A percentile compares a stretch with the other conserved stretches of the same genome.
Conservation (phyloP, 2,888 invertebrate genomes). For the Calliopum simillimum region DNA sequence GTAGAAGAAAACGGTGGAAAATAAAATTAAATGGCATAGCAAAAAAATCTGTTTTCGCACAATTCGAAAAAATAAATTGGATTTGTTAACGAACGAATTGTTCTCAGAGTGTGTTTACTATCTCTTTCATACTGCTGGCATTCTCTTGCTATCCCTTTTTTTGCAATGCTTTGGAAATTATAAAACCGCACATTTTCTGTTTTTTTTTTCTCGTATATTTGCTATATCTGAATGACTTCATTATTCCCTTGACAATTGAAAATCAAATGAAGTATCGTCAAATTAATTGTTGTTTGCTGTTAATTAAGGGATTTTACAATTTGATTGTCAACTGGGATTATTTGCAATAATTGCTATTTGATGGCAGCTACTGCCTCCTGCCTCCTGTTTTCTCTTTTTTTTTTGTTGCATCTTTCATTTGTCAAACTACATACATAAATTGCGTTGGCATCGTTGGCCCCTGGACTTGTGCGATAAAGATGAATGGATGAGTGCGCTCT, state of each 20-base stretch:
- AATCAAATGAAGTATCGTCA: not conserved
- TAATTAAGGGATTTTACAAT: conserved; percentile 1
- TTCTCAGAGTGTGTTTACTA: no score
- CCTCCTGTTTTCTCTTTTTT: no score
- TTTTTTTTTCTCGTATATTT: not conserved
- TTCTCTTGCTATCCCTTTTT: no score
- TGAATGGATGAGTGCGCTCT: not conserved
- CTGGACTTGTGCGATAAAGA: not conserved
- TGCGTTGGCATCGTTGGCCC: not conserved
- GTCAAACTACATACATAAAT: not conserved
- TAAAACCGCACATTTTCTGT: not conserved
- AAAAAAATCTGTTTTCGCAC: conserved; percentile 5
- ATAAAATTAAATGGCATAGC: not conserved
- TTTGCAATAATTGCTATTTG: not conserved
- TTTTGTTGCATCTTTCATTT: not conserved
- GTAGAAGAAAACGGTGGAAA: not conserved
- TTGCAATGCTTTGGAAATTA: no score
- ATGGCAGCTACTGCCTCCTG: not conserved
- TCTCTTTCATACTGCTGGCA: no score
- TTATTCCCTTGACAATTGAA: conserved; percentile 2
- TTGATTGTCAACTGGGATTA: not conserved
- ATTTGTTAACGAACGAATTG: conserved; percentile 9
- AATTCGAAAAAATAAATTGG: conserved; percentile 23
- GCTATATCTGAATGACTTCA: not conserved
- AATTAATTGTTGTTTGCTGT: conserved; percentile 2